These are phyloP conservation scores for Microcebus griseorufus DNA, from an alignment of 2,113 vertebrate species.

Conservation along the genomic window DNA sequence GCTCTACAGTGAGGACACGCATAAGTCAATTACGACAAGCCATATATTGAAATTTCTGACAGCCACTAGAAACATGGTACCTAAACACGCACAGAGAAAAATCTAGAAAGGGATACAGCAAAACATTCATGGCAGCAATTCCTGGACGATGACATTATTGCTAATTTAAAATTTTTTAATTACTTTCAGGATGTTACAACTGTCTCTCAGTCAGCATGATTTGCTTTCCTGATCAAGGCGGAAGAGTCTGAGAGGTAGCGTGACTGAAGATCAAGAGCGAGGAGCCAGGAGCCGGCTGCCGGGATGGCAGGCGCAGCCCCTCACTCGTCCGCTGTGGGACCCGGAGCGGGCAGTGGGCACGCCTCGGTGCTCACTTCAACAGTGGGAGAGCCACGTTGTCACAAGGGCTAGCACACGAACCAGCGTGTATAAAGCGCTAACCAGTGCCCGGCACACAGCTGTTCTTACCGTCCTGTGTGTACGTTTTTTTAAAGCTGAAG, in stretches of 20 bases:
- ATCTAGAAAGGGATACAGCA: background rate
- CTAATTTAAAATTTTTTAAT: background rate
- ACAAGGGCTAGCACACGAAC: accelerated
- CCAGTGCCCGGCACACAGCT: background rate
- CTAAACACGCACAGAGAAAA: background rate
- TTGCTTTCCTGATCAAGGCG: background rate
- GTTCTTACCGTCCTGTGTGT: accelerated
- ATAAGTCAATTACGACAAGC: background rate
- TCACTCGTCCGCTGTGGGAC: background rate
- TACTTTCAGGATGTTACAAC: background rate
- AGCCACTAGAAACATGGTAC: background rate
- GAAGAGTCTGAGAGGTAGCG: background rate
- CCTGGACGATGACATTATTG: background rate
- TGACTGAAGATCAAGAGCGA: background rate
- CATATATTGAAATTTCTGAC: background rate
- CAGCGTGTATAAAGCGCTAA: accelerated
- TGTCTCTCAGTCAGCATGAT: background rate
- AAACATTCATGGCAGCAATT: background rate
- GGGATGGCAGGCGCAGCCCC: background rate
- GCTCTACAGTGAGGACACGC: background rate
- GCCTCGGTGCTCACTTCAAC: background rate
- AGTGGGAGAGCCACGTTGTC: accelerated
- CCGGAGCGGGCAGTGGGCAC: accelerated
- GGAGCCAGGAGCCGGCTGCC: background rate
- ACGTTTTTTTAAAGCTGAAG: background rate